phyloP scores from a whole-genome alignment of 92 coral and sea anemone species.

The Micromussa lordhowensis region DNA sequence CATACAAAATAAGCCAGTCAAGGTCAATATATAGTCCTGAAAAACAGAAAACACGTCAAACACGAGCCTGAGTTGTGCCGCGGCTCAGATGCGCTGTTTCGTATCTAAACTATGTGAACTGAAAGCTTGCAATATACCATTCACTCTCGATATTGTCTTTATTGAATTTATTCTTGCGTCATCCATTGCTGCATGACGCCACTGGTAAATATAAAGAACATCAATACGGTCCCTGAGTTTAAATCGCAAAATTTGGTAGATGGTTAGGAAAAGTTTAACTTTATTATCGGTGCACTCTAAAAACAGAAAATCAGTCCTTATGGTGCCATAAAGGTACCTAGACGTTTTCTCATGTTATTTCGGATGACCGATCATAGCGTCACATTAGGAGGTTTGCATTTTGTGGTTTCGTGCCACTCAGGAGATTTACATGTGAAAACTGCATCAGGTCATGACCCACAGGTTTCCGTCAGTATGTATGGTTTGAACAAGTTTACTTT shows the following conservation, averaged over 20 bases:
- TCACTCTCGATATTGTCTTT: not conserved
- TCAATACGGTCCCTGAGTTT: not conserved
- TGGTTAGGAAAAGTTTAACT: not conserved
- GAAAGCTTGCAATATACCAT: not conserved
- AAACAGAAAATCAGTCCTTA: not conserved
- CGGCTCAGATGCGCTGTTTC: not conserved
- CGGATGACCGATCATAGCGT: not conserved
- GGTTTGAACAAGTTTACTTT: not conserved
- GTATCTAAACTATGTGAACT: not conserved
- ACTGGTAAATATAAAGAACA: not conserved
- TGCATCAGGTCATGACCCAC: constrained; percentile 17
- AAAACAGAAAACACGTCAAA: not conserved
- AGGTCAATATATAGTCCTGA: not conserved
- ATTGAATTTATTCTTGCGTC: not conserved
- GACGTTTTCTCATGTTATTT: not conserved
- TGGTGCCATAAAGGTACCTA: not conserved
- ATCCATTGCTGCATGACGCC: not conserved
- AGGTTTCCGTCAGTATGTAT: too few relatives aligned
- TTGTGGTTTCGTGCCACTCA: constrained; percentile 1
- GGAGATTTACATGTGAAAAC: not conserved
- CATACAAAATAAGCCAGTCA: not conserved
- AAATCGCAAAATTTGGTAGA: not conserved
- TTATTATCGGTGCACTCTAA: not conserved
- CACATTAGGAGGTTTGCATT: not conserved
- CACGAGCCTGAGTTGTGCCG: not conserved